Percentiles rank a stretch among this genome's conserved stretches.
Evolutionary conservation across 1,140 invertebrate genomes (phyloP).

Genomic region (Scylla paramamosain): DNA sequence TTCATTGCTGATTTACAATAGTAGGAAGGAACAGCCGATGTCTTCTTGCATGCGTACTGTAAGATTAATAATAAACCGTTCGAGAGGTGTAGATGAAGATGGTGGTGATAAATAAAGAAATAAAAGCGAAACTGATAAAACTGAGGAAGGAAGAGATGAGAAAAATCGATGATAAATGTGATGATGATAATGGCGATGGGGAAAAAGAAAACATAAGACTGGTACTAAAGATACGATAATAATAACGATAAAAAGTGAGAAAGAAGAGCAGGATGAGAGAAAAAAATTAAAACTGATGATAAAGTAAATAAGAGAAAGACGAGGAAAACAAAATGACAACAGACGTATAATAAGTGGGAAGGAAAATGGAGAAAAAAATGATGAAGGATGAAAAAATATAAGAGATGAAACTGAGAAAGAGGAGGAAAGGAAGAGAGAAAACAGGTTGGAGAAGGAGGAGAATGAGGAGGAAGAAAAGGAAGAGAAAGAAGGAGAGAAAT

Average conservation of each 20-base stretch:
- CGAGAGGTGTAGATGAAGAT: too few relatives aligned
- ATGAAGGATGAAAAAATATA: background rate
- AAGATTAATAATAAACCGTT: too few relatives aligned
- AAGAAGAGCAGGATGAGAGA: background rate
- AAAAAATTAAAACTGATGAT: background rate
- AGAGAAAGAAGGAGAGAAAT: background rate
- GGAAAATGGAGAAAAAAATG: background rate
- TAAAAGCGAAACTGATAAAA: too few relatives aligned
- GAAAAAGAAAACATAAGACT: background rate
- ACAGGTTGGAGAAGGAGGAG: too few relatives aligned
- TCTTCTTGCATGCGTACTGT: too few relatives aligned
- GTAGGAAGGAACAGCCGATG: too few relatives aligned
- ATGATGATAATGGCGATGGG: background rate
- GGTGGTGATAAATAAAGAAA: too few relatives aligned
- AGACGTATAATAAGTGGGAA: background rate
- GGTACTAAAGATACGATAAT: background rate
- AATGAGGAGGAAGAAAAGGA: background rate
- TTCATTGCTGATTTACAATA: too few relatives aligned
- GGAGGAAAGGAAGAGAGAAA: background rate
- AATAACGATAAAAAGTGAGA: background rate
- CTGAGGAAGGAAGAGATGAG: too few relatives aligned
- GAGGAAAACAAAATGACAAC: background rate
- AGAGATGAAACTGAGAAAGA: background rate
- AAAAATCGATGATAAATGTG: too few relatives aligned
- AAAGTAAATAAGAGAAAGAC: background rate